Evolutionary conservation across 2,113 vertebrate species (phyloP).

Genomic region (Hippocampus comes): DNA sequence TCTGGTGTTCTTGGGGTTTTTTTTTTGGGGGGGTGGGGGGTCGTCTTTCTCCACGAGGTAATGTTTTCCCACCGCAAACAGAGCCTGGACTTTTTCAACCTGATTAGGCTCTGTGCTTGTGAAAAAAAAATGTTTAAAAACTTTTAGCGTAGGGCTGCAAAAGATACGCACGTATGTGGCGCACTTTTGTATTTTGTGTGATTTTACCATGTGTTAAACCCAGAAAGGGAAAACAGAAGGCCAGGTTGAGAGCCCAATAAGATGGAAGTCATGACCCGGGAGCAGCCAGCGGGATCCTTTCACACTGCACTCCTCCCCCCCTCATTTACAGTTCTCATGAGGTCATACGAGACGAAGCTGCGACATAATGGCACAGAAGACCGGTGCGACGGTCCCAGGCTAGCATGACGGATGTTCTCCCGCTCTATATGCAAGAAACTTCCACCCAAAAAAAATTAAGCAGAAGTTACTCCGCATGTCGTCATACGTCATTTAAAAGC

Average conservation of each 20-base stretch:
- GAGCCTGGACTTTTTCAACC: constrained; percentile 57
- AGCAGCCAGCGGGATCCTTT: constrained; percentile 41
- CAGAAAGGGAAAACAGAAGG: background rate
- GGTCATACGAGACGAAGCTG: constrained; percentile 42
- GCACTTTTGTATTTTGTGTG: too few relatives aligned
- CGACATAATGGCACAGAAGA: too few relatives aligned
- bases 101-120: background rate
- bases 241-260: constrained; percentile 38
- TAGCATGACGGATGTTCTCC: background rate
- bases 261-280: constrained; percentile 66
- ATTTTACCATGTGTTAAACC: too few relatives aligned
- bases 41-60: constrained; percentile 26
- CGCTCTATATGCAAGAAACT: background rate
- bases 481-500: background rate
- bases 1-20: background rate
- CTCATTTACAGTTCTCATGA: constrained; percentile 65
- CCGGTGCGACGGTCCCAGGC: too few relatives aligned
- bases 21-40: background rate
- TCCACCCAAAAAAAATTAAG: background rate
- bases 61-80: constrained; percentile 30
- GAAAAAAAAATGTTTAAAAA: background rate
- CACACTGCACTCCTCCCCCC: constrained; percentile 17
- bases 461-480: too few relatives aligned
- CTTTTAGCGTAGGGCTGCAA: background rate
- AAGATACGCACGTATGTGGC: background rate